Conservation (phyloP, 2,797 vertebrate species). For the Anolis apletophallus region DNA sequence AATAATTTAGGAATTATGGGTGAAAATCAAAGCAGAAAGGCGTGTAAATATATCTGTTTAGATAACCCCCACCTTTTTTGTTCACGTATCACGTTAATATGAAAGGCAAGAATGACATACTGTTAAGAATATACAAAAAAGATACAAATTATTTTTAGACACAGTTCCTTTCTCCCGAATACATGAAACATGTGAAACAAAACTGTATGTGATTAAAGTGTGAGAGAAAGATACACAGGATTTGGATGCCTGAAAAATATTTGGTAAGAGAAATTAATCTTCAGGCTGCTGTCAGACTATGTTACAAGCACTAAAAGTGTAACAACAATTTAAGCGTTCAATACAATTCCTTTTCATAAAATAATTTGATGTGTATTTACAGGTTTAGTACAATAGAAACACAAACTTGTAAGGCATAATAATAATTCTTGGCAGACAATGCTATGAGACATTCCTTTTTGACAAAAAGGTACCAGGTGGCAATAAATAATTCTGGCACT, state of each 20-base stretch:
- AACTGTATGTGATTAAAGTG: slow-evolving; percentile 64
- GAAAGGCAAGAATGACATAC: slow-evolving; percentile 74
- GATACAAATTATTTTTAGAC: slow-evolving; percentile 78
- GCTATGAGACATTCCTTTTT: slow-evolving; percentile 77
- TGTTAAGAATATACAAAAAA: slow-evolving; percentile 76
- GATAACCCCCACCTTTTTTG: slow-evolving; percentile 57
- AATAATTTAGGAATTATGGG: slow-evolving; percentile 64
- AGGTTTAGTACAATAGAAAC: slow-evolving; percentile 78
- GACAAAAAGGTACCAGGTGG: slow-evolving; percentile 75
- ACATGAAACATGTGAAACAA: slow-evolving; percentile 77
- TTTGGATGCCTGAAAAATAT: slow-evolving; percentile 63
- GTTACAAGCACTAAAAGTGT: slow-evolving; percentile 82
- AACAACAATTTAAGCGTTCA: slow-evolving; percentile 69
- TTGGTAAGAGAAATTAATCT: slow-evolving; percentile 73
- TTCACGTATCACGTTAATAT: slow-evolving; percentile 70
- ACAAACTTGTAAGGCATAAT: slow-evolving; percentile 84
- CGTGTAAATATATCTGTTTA: slow-evolving; percentile 55
- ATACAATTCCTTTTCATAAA: slow-evolving; percentile 76
- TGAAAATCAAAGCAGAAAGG: slow-evolving; percentile 74
- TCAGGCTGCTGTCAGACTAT: slow-evolving; percentile 75
- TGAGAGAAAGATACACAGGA: slow-evolving; percentile 43
- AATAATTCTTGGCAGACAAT: slow-evolving; percentile 79
- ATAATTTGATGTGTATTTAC: slow-evolving; percentile 79
- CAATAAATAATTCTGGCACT: slow-evolving; percentile 75
- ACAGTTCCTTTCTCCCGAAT: slow-evolving; percentile 77